Base-by-base conservation (phyloP, 2,113 vertebrate species). In the Acanthochromis polyacanthus region DNA sequence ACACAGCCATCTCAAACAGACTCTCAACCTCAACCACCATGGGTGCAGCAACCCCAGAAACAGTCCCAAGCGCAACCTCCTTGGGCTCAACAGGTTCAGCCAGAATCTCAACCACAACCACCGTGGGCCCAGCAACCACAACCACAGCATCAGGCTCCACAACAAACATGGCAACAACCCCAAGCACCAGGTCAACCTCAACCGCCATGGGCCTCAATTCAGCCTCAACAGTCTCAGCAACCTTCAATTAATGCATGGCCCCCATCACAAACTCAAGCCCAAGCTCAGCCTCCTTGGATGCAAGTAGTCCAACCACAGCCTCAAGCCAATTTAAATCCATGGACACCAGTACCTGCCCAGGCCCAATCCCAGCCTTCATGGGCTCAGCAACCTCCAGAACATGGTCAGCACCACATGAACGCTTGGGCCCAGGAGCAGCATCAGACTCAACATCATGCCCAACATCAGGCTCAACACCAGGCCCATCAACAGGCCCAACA, bases 391-490 rank as follows among this genome's bases (percentile, higher is more conserved):
- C 81, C 88, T 56, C 62, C 82, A 64, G 89, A 90, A 72, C 86
- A 81, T 36, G 58, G 78, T 61, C 93, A 91, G 50, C 74, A 70
- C 0, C 66, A 82, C 1, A 65, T 91, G 15, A 87, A 74, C 78
- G 72, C 93, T 67, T 95, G 93, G 93, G 40, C 74, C 48, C 81
- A 87, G 75, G 90, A 90, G 48, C 92, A 92, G 78, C 89, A 83
- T 78, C 93, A 88, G 78, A 67, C 68, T 32, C 93, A 86, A 52
- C 68, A 82, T 66, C 92, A 93, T 43, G 69, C 68, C 32, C 93
- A 86, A 52, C 68, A 81, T 66, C 81, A 87, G 75, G 90, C 90
- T 45, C 92, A 92, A 79, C 89, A 83, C 78, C 93, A 88, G 78
- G 69, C 68, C 38, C 93, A 86, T 50, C 68, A 82, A 63, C 92